These are phyloP conservation scores for Andrena fulva DNA, from an alignment of 2,888 invertebrate species.

Conservation along the genomic window DNA sequence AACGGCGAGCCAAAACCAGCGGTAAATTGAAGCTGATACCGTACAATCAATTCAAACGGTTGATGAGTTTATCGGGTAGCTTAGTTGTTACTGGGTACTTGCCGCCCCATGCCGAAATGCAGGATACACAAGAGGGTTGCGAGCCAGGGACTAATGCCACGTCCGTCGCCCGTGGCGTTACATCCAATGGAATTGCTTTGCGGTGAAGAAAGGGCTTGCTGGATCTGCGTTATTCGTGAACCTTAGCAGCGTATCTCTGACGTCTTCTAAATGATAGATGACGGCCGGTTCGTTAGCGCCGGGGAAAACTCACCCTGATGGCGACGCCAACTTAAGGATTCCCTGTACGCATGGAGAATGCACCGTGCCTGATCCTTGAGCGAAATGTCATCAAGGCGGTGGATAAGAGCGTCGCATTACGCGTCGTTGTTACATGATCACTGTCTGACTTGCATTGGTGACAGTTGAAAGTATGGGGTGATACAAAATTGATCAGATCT, in stretches of 20 bases:
- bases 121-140: slow-evolving; percentile 40
- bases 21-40: slow-evolving; percentile 69
- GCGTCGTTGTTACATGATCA: background rate
- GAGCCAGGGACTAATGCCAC: slow-evolving; percentile 54
- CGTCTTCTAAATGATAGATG: slow-evolving; percentile 26
- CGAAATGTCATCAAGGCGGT: background rate
- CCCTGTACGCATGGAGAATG: slow-evolving; percentile 7
- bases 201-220: slow-evolving; percentile 43
- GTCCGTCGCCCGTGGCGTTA: slow-evolving; percentile 38
- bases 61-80: slow-evolving; percentile 72
- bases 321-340: slow-evolving; percentile 25
- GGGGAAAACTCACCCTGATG: slow-evolving; percentile 5
- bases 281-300: slow-evolving; percentile 26
- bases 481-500: no score
- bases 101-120: slow-evolving; percentile 40
- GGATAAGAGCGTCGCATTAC: slow-evolving; percentile 3
- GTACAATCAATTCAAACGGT: slow-evolving; percentile 71
- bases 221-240: slow-evolving; percentile 25
- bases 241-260: slow-evolving; percentile 33
- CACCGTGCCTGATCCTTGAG: background rate
- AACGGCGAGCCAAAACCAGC: slow-evolving; percentile 33
- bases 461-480: background rate
- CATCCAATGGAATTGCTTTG: slow-evolving; percentile 48
- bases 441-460: background rate
- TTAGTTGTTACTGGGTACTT: slow-evolving; percentile 58